Percentiles rank a stretch among this genome's conserved stretches.
Conservation (phyloP, 2,113 vertebrate species). For the Neotragus moschatus region DNA sequence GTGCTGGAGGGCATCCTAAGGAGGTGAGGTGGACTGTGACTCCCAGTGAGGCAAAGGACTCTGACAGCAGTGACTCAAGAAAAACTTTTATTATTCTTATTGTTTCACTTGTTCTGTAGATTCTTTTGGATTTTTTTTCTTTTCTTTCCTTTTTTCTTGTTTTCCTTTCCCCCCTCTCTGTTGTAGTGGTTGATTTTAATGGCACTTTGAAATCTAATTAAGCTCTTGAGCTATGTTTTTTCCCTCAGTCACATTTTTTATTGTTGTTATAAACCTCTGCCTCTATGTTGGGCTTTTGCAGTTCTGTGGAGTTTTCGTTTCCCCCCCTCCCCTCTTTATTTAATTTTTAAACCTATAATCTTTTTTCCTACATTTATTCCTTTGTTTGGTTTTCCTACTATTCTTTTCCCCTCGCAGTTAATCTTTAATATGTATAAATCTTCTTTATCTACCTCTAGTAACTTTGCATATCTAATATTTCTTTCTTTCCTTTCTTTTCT, state of each 20-base stretch:
- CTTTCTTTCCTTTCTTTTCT: background rate
- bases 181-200: background rate
- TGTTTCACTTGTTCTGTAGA: background rate
- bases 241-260: background rate
- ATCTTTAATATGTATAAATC: background rate
- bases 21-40: background rate
- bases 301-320: background rate
- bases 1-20: background rate
- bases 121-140: background rate
- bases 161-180: accelerated
- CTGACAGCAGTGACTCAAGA: background rate
- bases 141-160: background rate
- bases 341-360: background rate
- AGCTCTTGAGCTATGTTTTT: background rate
- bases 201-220: background rate
- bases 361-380: background rate
- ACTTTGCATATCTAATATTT: background rate
- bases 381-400: background rate
- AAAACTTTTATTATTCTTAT: background rate
- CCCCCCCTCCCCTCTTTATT: background rate
- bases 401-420: background rate
- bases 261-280: background rate
- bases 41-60: background rate
- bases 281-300: background rate
- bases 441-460: background rate